Percentiles rank a stretch among this genome's conserved stretches.
Evolutionary conservation across 2,113 vertebrate genomes (phyloP).

Genomic region (Chloropsis cyanopogon): DNA sequence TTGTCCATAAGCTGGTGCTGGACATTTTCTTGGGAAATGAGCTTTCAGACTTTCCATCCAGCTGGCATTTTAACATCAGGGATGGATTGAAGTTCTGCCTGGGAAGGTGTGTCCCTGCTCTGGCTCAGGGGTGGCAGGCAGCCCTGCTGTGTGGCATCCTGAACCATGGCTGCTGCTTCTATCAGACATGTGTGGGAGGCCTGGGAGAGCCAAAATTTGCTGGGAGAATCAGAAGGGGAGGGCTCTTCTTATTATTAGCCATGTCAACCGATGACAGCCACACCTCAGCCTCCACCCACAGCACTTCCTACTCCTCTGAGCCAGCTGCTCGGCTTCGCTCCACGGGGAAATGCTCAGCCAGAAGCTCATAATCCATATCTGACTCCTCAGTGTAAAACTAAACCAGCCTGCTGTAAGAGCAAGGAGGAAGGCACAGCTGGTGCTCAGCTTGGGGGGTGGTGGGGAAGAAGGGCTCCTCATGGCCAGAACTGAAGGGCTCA

Average conservation of each 20-base stretch:
- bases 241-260: background rate
- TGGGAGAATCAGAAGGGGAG: background rate
- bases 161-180: accelerated
- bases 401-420: background rate
- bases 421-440: background rate
- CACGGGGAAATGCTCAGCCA: background rate
- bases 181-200: background rate
- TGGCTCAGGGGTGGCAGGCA: background rate
- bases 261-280: background rate
- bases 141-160: background rate
- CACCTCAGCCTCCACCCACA: background rate
- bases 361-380: background rate
- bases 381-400: background rate
- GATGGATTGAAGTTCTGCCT: background rate
- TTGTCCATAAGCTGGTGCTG: background rate
- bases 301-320: background rate
- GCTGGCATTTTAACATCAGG: background rate
- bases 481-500: background rate
- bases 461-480: background rate
- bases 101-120: background rate
- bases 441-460: background rate
- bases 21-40: background rate
- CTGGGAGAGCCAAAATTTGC: background rate
- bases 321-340: background rate
- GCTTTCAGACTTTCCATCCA: background rate